Conservation (phyloP, 2,113 vertebrate species). For the Mystacornis crossleyi region DNA sequence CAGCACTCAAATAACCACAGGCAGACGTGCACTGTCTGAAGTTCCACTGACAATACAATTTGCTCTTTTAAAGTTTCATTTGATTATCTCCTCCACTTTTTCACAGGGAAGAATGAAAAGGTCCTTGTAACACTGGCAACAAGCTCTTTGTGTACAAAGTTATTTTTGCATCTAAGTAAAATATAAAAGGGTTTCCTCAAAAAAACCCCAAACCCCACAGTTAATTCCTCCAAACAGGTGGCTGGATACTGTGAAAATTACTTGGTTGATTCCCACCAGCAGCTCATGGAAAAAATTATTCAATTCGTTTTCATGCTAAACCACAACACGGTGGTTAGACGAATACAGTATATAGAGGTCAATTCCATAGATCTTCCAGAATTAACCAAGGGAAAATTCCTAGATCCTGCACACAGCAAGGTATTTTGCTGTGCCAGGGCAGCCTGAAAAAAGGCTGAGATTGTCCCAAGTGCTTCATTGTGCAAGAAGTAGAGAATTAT, state of each 20-base stretch:
- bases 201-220: accelerated
- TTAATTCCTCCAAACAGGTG: neutral
- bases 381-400: neutral
- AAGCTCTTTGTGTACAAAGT: neutral
- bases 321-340: neutral
- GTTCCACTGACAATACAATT: neutral
- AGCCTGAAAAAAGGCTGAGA: neutral
- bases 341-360: neutral
- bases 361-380: neutral
- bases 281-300: neutral
- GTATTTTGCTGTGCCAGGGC: neutral
- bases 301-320: neutral
- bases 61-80: neutral
- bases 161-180: neutral
- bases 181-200: neutral
- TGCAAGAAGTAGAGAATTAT: neutral
- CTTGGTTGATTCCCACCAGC: neutral
- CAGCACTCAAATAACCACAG: neutral
- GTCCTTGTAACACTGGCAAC: neutral
- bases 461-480: neutral
- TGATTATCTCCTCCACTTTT: neutral
- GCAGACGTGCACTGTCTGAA: neutral
- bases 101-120: neutral
- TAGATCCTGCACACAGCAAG: neutral
- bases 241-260: neutral